Percentiles rank a stretch among this genome's conserved stretches.
Evolutionary conservation across 1,140 invertebrate genomes (phyloP).

Genomic region (Meloidogyne chitwoodi): DNA sequence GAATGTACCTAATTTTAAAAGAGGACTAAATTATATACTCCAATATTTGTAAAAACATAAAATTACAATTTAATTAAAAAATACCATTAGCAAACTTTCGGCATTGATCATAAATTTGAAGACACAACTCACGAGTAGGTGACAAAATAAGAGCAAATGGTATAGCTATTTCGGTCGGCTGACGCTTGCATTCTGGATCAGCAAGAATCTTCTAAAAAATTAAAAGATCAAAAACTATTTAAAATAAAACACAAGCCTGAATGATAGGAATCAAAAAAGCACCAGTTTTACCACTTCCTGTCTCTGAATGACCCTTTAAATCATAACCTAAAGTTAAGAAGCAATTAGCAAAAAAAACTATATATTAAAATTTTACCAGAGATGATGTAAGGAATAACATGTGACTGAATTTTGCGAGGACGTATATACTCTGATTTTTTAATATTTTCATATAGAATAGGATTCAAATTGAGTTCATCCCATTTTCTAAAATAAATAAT

Average conservation of each 20-base stretch:
- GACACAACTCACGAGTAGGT: slow-evolving; percentile 66
- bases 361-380: slow-evolving; percentile 21
- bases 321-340: slow-evolving; percentile 14
- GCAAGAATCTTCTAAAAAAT: slow-evolving; percentile 39
- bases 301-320: slow-evolving; percentile 60
- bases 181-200: slow-evolving; percentile 61
- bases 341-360: background rate
- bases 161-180: slow-evolving; percentile 81
- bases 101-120: slow-evolving; percentile 69
- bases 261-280: slow-evolving; percentile 76
- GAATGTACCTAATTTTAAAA: background rate
- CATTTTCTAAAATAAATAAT: background rate
- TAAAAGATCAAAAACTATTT: too few species aligned
- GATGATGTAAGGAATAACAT: slow-evolving; percentile 26
- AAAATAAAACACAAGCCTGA: background rate
- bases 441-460: slow-evolving; percentile 18
- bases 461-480: background rate
- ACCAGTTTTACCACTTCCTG: slow-evolving; percentile 81
- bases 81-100: slow-evolving; percentile 28
- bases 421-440: slow-evolving; percentile 21
- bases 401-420: slow-evolving; percentile 30
- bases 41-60: background rate
- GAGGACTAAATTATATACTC: too few species aligned
- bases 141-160: slow-evolving; percentile 64
- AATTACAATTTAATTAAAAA: background rate